Evolutionary conservation across 1,140 invertebrate genomes (phyloP).

Genomic region (Pectinophora gossypiella): DNA sequence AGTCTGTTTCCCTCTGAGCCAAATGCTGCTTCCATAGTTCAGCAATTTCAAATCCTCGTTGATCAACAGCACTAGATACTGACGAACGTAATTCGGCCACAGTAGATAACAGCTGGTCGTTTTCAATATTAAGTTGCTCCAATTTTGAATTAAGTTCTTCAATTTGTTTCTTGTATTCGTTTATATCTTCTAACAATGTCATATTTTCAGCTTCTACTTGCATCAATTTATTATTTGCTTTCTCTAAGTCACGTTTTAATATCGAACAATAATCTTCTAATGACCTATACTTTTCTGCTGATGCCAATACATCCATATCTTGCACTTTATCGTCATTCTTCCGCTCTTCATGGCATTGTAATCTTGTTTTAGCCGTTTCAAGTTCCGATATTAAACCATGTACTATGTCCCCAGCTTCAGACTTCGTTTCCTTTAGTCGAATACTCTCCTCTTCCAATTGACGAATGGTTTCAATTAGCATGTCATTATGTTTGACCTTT

Average conservation of each 20-base stretch:
- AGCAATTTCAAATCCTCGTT: constrained; percentile 79
- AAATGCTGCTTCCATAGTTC: constrained; percentile 81
- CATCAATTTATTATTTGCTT: constrained; percentile 28
- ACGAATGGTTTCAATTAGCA: neutral
- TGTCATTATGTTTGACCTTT: neutral
- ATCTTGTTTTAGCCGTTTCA: constrained; percentile 21
- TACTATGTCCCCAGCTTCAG: constrained; percentile 24
- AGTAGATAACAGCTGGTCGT: constrained; percentile 60
- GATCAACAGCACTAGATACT: constrained; percentile 74
- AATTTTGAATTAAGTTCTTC: constrained; percentile 40
- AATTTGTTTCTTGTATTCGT: constrained; percentile 19
- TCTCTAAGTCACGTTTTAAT: constrained; percentile 43
- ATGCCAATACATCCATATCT: constrained; percentile 45
- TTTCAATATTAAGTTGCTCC: constrained; percentile 53
- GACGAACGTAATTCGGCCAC: constrained; percentile 62
- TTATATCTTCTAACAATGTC: neutral
- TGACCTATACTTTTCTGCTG: constrained; percentile 54
- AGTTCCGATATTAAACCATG: constrained; percentile 25
- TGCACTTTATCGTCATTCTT: constrained; percentile 12
- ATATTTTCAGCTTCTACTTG: constrained; percentile 34
- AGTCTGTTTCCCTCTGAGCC: constrained; percentile 76
- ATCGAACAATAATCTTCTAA: constrained; percentile 63
- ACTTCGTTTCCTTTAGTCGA: neutral
- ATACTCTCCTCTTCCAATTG: neutral
- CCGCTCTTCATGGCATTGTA: constrained; percentile 18